A percentile compares a stretch with the other conserved stretches of the same genome.
phyloP scores from a whole-genome alignment of 1,140 invertebrate species.

The Dreissena rostriformis region DNA sequence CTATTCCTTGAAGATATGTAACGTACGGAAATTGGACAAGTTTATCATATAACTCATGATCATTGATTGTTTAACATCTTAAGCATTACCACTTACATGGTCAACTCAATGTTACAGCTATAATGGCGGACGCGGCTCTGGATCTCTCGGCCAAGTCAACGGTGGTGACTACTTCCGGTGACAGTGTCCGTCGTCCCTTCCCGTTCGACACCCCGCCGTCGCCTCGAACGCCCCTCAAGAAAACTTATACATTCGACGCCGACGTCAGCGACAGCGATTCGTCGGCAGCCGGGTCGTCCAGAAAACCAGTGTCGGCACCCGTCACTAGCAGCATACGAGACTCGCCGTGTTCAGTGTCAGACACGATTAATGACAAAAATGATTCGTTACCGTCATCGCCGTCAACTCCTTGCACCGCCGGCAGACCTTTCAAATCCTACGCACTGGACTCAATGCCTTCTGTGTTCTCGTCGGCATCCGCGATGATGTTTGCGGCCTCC shows the following conservation, averaged over 20 bases:
- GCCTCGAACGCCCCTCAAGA: conserved; percentile 40
- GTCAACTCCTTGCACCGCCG: conserved; percentile 24
- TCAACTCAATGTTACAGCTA: neutral
- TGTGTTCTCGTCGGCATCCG: conserved; percentile 49
- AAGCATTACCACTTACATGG: neutral
- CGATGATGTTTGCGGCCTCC: conserved; percentile 48
- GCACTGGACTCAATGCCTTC: conserved; percentile 60
- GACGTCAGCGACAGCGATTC: conserved; percentile 64
- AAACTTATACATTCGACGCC: conserved; percentile 41
- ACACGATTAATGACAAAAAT: conserved; percentile 34
- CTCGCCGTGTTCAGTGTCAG: conserved; percentile 49
- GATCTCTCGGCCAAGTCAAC: conserved; percentile 68
- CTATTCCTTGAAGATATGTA: neutral
- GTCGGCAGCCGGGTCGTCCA: conserved; percentile 39
- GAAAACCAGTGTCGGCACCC: conserved; percentile 39
- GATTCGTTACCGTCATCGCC: conserved; percentile 46
- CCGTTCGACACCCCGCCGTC: conserved; percentile 35
- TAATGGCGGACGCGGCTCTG: conserved; percentile 70
- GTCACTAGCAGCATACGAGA: conserved; percentile 33
- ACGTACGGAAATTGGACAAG: neutral
- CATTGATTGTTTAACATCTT: neutral
- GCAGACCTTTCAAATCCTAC: conserved; percentile 66
- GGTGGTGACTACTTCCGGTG: neutral
- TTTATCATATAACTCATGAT: neutral
- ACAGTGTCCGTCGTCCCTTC: conserved; percentile 5